Base-by-base conservation (phyloP, 2,888 invertebrate species). In the Agrochola lota region DNA sequence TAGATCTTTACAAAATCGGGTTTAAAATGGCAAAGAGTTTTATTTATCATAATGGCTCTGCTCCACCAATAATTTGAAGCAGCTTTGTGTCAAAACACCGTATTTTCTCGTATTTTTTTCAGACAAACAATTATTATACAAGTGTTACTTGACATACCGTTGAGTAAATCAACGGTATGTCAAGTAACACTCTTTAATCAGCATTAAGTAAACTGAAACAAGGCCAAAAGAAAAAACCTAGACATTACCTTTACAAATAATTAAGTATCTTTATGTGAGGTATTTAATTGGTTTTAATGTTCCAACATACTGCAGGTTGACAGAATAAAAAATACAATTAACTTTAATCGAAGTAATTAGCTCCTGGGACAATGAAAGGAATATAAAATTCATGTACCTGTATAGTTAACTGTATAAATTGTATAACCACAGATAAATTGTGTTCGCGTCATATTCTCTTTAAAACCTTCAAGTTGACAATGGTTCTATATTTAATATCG, bases 261-360 rank as follows among this genome's bases (percentile, higher is more conserved):
- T 74, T 82, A 84, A 74, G 71, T 59, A 78, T 12, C 68, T 85
- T 83, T 52, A 85, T 83, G 79, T 60, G 66, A 40, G 83, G 86
- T 85, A 79, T 84, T 78, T 85, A 64, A 77, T 77, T 81, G 73
- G 74, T 26, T 49, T 70, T 79, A 83, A 83, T 79, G 86, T 73
- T 60, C 63, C 64, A 49, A 85, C 78, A 83, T 85, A 78, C 64
- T 71, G 46, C 72, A 66, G 49, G 63, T 62, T 71, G 57, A 43
- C 66, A 60, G n/a, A 52, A 75, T 75, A 83, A 85, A 84, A 85
- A 85, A 73, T 71, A 79, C 72, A 71, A 84, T 85, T 85, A 83
- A 73, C 23, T 79, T 73, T 84, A 85, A 85, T 75, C 43, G 79
- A 9, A 40, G 60, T 83, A 85, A 84, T 85, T 84, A 85, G 83